phyloP scores from a whole-genome alignment of 2,888 invertebrate genomes.

The Tenthredo distinguenda region DNA sequence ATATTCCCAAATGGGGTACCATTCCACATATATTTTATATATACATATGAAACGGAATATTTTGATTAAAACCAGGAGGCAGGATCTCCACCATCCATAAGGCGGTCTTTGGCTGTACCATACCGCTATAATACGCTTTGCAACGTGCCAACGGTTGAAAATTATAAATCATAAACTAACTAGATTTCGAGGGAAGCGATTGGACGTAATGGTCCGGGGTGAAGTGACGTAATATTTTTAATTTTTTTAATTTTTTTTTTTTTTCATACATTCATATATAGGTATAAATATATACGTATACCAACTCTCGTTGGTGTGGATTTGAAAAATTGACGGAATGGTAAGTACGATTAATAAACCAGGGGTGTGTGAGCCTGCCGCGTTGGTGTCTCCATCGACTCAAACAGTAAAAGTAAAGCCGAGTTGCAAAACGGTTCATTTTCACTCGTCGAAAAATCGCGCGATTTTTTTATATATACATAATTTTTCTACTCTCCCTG shows the following conservation, averaged over 20 bases:
- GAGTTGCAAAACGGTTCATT: conserved; percentile 19
- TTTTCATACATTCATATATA: neutral
- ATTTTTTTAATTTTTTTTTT: neutral
- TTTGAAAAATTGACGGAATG: neutral
- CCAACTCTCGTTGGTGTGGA: neutral
- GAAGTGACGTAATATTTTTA: neutral
- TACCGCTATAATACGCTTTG: neutral
- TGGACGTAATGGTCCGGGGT: neutral
- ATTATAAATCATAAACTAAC: conserved; percentile 27
- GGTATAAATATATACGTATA: neutral
- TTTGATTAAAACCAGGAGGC: conserved; percentile 3
- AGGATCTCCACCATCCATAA: conserved; percentile 1
- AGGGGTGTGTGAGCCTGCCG: neutral
- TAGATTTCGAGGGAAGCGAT: neutral
- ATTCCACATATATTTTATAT: neutral
- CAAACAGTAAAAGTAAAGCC: neutral
- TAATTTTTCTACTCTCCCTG: neutral
- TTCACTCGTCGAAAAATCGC: neutral
- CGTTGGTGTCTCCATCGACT: neutral
- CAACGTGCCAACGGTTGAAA: neutral
- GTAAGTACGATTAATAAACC: conserved; percentile 14
- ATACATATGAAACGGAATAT: conserved; percentile 33
- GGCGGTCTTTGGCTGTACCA: neutral
- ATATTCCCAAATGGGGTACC: conserved; percentile 20
- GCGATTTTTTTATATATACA: neutral